Evolutionary conservation across 2,113 vertebrate genomes (phyloP), one percentile per base, ranked within the genome.

Genomic region (Tetrax tetrax): DNA sequence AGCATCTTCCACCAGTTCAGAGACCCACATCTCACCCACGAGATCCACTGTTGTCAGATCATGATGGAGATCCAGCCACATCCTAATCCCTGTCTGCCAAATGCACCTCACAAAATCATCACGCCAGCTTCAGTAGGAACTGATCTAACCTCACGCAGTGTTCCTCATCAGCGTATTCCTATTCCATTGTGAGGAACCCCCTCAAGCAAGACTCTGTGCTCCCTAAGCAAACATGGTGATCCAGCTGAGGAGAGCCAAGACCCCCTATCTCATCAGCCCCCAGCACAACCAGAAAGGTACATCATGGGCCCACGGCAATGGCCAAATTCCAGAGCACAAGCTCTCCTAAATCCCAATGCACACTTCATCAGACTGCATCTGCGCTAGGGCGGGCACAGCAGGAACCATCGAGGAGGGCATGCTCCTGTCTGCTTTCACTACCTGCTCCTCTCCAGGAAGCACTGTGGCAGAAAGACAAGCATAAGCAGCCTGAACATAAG

Each of bases 271-370:
- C 72, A 22, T 10, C 16, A 51, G 54, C 28, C 28, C 29, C 51
- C 38, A 84, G 64, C 27, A 68, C 3, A 17, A 61, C 28, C 75
- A 74, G 41, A 22, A 82, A 54, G 20, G 63, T 35, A 41, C 64
- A 25, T 4, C 1, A 1, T 0, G 2, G 53, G 21, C 80, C 29
- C 31, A 7, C 2, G 6, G 35, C 6, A 54, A 64, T 0, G 18
- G 66, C 47, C 63, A 25, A 83, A 28, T 22, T 38, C 38, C n/a
- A 53, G n/a, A 69, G 63, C 38, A 86, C 19, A 19, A 12, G 33
- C 11, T 37, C 13, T 59, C 57, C 24, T 8, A 45, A 72, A 66
- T 9, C 20, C 35, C 80, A 43, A 0, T 0, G 16, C 45, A 43
- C 2, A 1, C 11, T 22, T n/a, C 66, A 22, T 5, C 31, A 27